phyloP scores from a whole-genome alignment of 2,888 invertebrate genomes.

The Meta bourneti region DNA sequence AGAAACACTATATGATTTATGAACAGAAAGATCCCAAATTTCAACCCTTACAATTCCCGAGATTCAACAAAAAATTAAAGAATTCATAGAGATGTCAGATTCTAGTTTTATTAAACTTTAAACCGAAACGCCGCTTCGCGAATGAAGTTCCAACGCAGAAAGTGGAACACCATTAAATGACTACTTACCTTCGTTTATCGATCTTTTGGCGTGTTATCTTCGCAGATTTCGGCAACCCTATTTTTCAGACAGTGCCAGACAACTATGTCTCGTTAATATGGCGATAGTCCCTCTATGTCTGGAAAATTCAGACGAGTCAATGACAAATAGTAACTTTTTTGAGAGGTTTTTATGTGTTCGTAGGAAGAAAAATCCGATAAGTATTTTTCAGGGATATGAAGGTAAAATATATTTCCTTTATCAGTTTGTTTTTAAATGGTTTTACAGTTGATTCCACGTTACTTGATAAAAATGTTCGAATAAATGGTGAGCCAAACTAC shows the following conservation, averaged over 20 bases:
- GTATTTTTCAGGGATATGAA: background rate
- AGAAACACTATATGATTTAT: background rate
- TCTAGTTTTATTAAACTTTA: too few species aligned
- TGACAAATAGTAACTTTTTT: constrained; percentile 74
- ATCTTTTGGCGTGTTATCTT: constrained; percentile 48
- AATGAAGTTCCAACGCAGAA: background rate
- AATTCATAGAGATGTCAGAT: too few species aligned
- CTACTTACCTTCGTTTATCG: constrained; percentile 32
- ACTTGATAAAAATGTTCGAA: too few species aligned
- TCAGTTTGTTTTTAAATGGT: background rate
- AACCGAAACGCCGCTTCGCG: background rate
- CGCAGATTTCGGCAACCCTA: constrained; percentile 57
- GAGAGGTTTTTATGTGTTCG: constrained; percentile 2
- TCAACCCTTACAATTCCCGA: background rate
- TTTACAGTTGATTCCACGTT: too few species aligned
- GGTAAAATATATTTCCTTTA: background rate
- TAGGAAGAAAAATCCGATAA: background rate
- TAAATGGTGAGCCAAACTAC: too few species aligned
- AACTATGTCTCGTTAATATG: constrained; percentile 64
- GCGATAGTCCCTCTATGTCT: constrained; percentile 62
- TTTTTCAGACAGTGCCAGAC: constrained; percentile 64
- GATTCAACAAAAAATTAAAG: background rate
- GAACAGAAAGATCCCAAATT: background rate
- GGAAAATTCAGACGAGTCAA: constrained; percentile 61
- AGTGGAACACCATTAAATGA: background rate